Evolutionary conservation across 2,888 invertebrate genomes (phyloP).

Genomic region (Drosophila yooni): DNA sequence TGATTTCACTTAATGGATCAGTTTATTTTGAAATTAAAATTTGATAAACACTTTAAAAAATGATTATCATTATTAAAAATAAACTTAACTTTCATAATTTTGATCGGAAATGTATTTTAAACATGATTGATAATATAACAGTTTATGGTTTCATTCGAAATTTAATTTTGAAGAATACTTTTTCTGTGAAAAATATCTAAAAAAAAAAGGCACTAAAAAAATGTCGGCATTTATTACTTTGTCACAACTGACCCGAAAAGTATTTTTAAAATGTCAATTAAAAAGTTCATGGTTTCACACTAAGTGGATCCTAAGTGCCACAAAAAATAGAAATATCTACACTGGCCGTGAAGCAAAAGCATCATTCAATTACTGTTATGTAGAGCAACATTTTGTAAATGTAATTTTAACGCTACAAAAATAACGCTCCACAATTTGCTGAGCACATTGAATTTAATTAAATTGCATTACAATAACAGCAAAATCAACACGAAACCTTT

Average conservation of each 20-base stretch:
- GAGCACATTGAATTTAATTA: constrained; percentile 51
- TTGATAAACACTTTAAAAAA: background rate
- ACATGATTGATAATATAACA: background rate
- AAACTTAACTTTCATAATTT: background rate
- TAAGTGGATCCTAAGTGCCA: background rate
- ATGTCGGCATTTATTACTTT: background rate
- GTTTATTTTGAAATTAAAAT: background rate
- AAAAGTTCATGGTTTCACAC: background rate
- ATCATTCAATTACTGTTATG: constrained; percentile 9
- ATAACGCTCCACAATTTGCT: constrained; percentile 16
- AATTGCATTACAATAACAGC: constrained; percentile 32
- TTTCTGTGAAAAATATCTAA: background rate
- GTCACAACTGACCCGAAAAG: background rate
- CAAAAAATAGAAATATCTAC: background rate
- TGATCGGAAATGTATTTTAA: background rate
- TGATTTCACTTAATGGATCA: background rate
- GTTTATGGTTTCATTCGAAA: background rate
- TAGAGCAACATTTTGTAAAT: constrained; percentile 11
- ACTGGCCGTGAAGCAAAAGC: constrained; percentile 1
- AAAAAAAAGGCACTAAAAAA: background rate
- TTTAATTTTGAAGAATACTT: background rate
- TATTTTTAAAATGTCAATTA: background rate
- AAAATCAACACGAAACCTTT: constrained; percentile 49
- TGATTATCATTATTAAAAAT: background rate
- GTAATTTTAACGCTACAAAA: constrained; percentile 20